Conservation (phyloP, 2,113 vertebrate genomes). For the Halcyon malimbica region DNA sequence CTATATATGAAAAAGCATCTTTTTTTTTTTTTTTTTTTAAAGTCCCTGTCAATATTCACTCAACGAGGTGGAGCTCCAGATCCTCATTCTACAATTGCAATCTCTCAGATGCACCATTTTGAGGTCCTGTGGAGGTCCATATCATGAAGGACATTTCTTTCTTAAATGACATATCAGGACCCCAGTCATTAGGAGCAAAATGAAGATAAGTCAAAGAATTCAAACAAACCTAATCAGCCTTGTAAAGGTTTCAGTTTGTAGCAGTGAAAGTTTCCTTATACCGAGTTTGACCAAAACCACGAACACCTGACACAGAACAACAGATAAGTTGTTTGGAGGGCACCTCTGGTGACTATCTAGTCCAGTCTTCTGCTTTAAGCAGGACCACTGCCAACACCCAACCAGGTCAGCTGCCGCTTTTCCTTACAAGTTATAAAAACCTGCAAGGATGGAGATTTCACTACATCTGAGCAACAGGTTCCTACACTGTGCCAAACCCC, state of each 20-base stretch:
- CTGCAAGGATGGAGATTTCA: not conserved
- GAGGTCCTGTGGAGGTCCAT: not conserved
- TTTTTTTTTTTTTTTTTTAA: not conserved
- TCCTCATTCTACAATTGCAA: rapidly evolving
- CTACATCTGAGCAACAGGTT: not conserved
- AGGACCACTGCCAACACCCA: not conserved
- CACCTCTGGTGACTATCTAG: not conserved
- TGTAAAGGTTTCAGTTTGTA: not conserved
- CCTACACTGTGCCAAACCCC: not conserved
- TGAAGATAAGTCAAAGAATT: not conserved
- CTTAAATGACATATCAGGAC: not conserved
- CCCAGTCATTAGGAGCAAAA: not conserved
- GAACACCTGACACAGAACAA: not conserved
- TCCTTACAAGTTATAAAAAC: not conserved
- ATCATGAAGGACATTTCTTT: not conserved
- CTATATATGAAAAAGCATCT: not conserved
- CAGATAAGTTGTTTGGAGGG: not conserved
- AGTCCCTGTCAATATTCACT: not conserved
- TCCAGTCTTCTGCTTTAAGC: not conserved
- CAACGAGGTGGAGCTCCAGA: not conserved
- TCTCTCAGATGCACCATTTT: not conserved
- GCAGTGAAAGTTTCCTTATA: not conserved
- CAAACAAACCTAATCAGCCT: not conserved
- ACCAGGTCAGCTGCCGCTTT: not conserved
- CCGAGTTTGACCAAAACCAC: not conserved